These are phyloP conservation scores for Odontophorus gujanensis DNA, from an alignment of 2,113 vertebrate genomes.

Conservation along the genomic window DNA sequence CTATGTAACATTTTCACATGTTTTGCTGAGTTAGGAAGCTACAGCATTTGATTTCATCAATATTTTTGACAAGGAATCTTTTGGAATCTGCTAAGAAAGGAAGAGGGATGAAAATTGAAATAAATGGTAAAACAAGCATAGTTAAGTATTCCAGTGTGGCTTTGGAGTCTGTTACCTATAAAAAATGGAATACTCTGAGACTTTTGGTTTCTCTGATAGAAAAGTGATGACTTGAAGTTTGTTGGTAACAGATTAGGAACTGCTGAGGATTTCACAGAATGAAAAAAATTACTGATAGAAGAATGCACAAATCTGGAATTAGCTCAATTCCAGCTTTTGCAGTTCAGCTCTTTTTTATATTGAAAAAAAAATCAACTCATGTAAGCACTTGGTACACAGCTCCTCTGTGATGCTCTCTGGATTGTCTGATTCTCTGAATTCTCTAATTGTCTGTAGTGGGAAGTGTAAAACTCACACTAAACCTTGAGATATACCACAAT, in stretches of 20 bases:
- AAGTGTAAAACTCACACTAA: neutral
- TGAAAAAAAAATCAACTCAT: neutral
- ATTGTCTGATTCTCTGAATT: neutral
- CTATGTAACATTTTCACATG: neutral
- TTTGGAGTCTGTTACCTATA: neutral
- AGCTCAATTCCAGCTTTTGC: neutral
- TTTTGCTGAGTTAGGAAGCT: constrained; percentile 4
- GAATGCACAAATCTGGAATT: neutral
- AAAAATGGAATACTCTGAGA: neutral
- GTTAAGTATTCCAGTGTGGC: neutral
- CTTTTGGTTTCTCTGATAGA: neutral
- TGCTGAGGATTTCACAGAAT: neutral
- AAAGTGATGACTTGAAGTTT: neutral
- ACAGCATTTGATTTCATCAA: neutral
- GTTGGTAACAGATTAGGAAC: neutral
- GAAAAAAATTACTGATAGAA: neutral
- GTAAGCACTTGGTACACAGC: neutral
- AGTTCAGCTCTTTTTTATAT: neutral
- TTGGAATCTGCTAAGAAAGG: neutral
- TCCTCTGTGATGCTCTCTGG: neutral
- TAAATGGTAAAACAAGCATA: neutral
- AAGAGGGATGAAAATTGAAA: neutral
- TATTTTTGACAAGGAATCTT: neutral
- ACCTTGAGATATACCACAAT: neutral
- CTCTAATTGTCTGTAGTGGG: neutral